Percentiles rank a stretch among this genome's conserved stretches.
Conservation (phyloP, 2,113 vertebrate genomes). For the Chionomys nivalis region DNA sequence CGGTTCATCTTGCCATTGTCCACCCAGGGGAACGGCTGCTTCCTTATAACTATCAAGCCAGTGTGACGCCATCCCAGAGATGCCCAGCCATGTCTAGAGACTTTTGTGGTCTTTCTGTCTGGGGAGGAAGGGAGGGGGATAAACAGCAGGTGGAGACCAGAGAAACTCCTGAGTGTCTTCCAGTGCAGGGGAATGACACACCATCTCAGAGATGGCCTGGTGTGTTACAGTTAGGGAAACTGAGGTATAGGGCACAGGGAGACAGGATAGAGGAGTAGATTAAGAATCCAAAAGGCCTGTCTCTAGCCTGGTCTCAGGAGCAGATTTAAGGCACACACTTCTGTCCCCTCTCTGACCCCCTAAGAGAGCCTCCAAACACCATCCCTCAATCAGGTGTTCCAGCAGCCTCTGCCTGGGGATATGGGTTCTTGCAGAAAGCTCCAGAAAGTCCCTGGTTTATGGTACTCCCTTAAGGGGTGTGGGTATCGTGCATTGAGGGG, state of each 20-base stretch:
- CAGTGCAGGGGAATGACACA: neutral
- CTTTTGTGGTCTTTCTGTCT: neutral
- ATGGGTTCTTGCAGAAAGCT: neutral
- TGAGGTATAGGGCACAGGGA: too few species aligned
- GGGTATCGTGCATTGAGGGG: accelerated
- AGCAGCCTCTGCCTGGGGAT: accelerated
- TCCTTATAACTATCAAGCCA: neutral
- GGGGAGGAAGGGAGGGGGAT: neutral
- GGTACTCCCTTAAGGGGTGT: accelerated
- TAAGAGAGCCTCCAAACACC: neutral
- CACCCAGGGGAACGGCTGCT: too few species aligned
- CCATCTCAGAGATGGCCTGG: accelerated
- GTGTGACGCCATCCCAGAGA: accelerated
- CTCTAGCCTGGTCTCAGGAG: neutral
- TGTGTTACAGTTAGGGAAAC: neutral
- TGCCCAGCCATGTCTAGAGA: neutral
- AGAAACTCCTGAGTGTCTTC: neutral
- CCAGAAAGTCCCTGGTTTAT: accelerated
- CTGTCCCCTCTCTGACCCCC: neutral
- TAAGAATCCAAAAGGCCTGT: too few species aligned
- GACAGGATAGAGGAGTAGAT: neutral
- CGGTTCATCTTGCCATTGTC: neutral
- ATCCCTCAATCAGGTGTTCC: accelerated
- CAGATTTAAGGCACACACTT: neutral
- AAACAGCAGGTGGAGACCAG: neutral